Percentiles rank a stretch among this genome's conserved stretches.
Conservation (phyloP, 1,140 invertebrate species). For the Pectinophora gossypiella region DNA sequence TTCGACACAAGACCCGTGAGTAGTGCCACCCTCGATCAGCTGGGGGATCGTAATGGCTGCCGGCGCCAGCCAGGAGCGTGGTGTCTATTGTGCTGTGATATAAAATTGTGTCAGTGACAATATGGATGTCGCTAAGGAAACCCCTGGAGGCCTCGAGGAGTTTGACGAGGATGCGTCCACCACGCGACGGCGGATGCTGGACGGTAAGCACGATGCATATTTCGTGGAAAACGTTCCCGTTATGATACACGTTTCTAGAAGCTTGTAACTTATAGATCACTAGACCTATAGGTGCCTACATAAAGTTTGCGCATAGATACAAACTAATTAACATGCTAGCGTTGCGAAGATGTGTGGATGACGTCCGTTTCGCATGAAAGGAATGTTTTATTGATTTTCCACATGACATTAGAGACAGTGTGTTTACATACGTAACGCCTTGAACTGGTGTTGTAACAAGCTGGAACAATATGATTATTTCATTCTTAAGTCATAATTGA, state of each 20-base stretch:
- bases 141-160: slow-evolving; percentile 40
- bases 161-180: slow-evolving; percentile 52
- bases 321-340: no score
- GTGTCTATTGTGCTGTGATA: slow-evolving; percentile 30
- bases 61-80: slow-evolving; percentile 10
- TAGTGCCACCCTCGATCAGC: slow-evolving; percentile 19
- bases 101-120: slow-evolving; percentile 32
- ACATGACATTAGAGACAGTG: neutral
- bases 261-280: no score
- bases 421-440: neutral
- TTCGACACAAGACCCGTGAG: slow-evolving; percentile 9
- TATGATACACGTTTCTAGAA: no score
- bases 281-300: no score
- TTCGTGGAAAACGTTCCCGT: no score
- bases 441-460: neutral
- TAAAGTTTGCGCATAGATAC: no score
- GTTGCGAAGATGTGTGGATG: no score
- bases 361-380: no score
- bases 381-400: neutral
- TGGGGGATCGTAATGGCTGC: neutral
- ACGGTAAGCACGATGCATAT: slow-evolving; percentile 47
- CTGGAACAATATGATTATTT: no score
- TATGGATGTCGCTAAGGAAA: slow-evolving; percentile 60
- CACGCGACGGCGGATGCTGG: slow-evolving; percentile 62
- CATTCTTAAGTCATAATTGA: no score